Conservation (phyloP, 1,140 invertebrate genomes). For the Eubasilissa regina region DNA sequence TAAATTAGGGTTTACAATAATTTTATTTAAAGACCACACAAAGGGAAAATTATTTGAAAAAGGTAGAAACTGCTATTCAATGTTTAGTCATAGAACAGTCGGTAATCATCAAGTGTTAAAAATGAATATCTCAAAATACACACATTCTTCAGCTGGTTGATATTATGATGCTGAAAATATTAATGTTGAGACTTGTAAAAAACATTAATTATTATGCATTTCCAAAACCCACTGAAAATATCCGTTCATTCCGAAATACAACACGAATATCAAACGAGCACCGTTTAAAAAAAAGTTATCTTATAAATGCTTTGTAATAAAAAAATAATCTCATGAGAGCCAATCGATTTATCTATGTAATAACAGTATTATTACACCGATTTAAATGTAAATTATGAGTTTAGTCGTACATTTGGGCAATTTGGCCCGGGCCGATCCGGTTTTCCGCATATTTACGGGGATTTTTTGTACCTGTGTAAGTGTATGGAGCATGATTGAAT, state of each 20-base stretch:
- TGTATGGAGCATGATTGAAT: conserved; percentile 50
- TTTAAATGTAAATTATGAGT: conserved; percentile 53
- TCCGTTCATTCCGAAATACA: no score
- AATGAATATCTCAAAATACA: no score
- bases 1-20: no score
- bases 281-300: no score
- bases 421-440: conserved; percentile 47
- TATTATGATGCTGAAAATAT: background rate
- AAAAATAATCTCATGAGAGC: conserved; percentile 36
- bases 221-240: background rate
- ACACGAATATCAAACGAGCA: no score
- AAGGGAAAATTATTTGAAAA: no score
- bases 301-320: no score
- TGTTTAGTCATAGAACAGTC: no score
- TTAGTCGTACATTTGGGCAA: conserved; percentile 40
- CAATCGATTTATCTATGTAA: conserved; percentile 40
- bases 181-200: background rate
- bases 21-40: no score
- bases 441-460: conserved; percentile 43
- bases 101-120: no score
- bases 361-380: conserved; percentile 50
- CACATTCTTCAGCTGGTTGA: no score
- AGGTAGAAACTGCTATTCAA: no score
- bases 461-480: conserved; percentile 41
- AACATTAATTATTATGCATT: background rate